Base-by-base conservation (phyloP, 1,140 invertebrate genomes). In the Drosophila pandora region DNA sequence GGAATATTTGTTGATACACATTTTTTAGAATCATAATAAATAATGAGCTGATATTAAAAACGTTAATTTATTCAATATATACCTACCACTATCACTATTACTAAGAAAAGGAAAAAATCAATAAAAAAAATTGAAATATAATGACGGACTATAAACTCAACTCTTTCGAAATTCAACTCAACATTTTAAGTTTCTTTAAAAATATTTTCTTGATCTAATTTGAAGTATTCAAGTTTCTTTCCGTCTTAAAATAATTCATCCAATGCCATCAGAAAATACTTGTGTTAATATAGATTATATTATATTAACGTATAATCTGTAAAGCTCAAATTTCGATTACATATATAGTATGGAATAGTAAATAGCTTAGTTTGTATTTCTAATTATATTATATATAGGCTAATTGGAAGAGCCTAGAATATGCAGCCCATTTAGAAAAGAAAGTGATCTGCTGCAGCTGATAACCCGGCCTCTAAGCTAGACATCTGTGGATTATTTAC, bases 401-500 rank as follows among this genome's bases (percentile, higher is more conserved):
- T 10, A 10, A 3, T 12, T n/a, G 32, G 34, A 37, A 37, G 10
- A 37, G 34, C 12, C 34, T n/a, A 37, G 34, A 43, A 17, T 21
- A 43, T 43, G 41, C 10, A 37, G 9, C n/a, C 41, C 7, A 43
- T 43, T 43, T 43, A 43, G 12, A 58, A 58, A 58, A 32, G 43
- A 58, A 58, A 58, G 43, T 58, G n/a, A 58, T 30, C 43, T 10
- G 6, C n/a, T 22, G 2, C 9, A 49, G 6, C 28, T 32, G 56
- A 58, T 58, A 49, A 32, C 17, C 43, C 12, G 3, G 12, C 7
- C 3, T 28, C 25, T 28, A n/a, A 6, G 23, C 10, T 23, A 23
- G 12, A 25, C 4, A n/a, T 28, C 25, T 5, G 13, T 6, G 3
- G 10, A 21, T 13, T 48, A 43, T 43, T 43, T 43, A 43, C n/a